A percentile compares a stretch with the other conserved stretches of the same genome.
phyloP scores from a whole-genome alignment of 1,140 invertebrate species.

The Nymphalis io region DNA sequence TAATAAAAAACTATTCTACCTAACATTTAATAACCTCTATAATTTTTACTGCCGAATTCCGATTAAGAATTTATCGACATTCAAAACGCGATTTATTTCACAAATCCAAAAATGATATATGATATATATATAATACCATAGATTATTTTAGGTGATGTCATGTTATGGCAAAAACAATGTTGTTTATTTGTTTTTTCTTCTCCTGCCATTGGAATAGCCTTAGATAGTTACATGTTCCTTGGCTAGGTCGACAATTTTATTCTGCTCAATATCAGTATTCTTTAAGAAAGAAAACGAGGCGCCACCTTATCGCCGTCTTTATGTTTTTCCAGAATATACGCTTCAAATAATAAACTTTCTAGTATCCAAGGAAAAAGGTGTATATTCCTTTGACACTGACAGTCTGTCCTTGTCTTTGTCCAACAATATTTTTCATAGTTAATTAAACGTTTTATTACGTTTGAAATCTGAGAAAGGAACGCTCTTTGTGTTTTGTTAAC shows the following conservation, averaged over 20 bases:
- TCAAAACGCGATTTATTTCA: too few relatives aligned
- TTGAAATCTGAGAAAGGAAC: conserved; percentile 44
- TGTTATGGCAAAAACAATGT: too few relatives aligned
- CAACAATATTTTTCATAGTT: conserved; percentile 51
- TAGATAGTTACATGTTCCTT: neutral
- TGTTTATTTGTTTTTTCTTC: too few relatives aligned
- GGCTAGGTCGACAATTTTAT: neutral
- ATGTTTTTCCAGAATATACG: neutral
- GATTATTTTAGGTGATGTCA: too few relatives aligned
- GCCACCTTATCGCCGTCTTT: neutral
- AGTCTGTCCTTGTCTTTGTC: conserved; percentile 55
- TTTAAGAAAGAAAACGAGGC: neutral
- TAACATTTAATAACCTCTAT: too few relatives aligned
- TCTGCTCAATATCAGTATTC: neutral
- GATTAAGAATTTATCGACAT: too few relatives aligned
- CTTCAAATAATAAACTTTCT: neutral
- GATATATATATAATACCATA: too few relatives aligned
- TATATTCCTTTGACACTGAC: conserved; percentile 14
- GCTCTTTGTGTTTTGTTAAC: conserved; percentile 43
- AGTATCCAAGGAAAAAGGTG: neutral
- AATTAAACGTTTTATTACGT: conserved; percentile 50
- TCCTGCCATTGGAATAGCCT: neutral
- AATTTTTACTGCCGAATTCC: too few relatives aligned
- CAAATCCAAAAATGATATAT: too few relatives aligned
- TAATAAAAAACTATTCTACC: too few relatives aligned